Percentiles rank a stretch among this genome's conserved stretches.
Evolutionary conservation across 2,888 invertebrate genomes (phyloP).

Genomic region (Eulithis testata): DNA sequence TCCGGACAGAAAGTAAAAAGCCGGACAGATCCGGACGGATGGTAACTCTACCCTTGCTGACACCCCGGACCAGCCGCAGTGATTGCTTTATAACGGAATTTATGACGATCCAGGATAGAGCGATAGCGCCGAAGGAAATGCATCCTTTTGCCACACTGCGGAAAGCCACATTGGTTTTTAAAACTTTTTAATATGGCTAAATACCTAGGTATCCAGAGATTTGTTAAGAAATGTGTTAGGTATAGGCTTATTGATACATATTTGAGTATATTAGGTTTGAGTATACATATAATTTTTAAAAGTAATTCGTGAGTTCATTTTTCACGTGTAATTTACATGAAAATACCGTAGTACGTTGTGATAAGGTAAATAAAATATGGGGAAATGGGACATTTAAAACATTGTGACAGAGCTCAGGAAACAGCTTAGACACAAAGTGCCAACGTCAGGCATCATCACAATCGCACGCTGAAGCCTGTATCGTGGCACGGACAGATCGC

Average conservation of each 20-base stretch:
- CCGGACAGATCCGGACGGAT: neutral
- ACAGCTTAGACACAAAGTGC: slow-evolving; percentile 21
- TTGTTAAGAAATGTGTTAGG: too few relatives aligned
- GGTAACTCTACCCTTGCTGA: slow-evolving; percentile 36
- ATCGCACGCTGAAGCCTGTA: slow-evolving; percentile 45
- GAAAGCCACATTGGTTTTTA: neutral
- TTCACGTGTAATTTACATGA: too few relatives aligned
- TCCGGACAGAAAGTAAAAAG: neutral
- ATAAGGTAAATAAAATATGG: too few relatives aligned
- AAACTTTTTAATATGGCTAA: neutral
- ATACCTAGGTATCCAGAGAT: too few relatives aligned
- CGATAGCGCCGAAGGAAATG: slow-evolving; percentile 23
- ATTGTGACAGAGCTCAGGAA: neutral
- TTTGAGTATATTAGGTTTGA: too few relatives aligned
- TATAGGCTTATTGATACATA: too few relatives aligned
- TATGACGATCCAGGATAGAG: slow-evolving; percentile 25
- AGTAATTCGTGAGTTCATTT: too few relatives aligned
- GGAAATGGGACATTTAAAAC: too few relatives aligned
- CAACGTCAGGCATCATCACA: slow-evolving; percentile 46
- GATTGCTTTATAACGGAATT: slow-evolving; percentile 37
- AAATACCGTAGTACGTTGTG: too few relatives aligned
- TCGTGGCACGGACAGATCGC: slow-evolving; percentile 47
- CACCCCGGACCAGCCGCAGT: slow-evolving; percentile 39
- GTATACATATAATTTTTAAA: too few relatives aligned
- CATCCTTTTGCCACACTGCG: slow-evolving; percentile 15